Evolutionary conservation across 2,888 invertebrate species (phyloP).

Genomic region (Phaonia tiefii): DNA sequence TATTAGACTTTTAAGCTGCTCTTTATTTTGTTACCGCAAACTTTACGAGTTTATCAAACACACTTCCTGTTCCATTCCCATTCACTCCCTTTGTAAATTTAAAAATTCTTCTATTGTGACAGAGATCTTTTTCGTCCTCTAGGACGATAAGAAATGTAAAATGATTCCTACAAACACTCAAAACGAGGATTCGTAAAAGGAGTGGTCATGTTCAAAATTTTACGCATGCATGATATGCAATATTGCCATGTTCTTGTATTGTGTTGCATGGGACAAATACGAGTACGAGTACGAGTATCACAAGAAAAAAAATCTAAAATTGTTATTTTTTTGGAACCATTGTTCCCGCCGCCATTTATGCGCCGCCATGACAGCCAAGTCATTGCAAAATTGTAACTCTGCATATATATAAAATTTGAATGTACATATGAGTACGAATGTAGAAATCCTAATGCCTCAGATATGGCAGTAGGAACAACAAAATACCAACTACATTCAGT

Average conservation of each 20-base stretch:
- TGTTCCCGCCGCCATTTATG: conserved; percentile 68
- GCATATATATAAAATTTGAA: conserved; percentile 21
- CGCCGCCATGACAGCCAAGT: conserved; percentile 68
- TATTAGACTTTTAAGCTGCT: too few relatives aligned
- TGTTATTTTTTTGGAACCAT: conserved; percentile 54
- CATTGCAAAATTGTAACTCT: conserved; percentile 37
- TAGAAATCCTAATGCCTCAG: conserved; percentile 43
- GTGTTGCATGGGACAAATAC: conserved; percentile 53
- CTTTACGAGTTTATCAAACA: conserved; percentile 31
- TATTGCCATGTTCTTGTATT: conserved; percentile 50
- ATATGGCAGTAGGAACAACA: conserved; percentile 50
- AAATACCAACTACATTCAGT: conserved; percentile 4
- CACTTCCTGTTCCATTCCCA: conserved; percentile 6
- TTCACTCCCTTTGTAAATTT: conserved; percentile 39
- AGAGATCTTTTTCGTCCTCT: conserved; percentile 41
- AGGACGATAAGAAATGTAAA: conserved; percentile 61
- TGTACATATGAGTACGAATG: conserved; percentile 48
- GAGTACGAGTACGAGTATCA: conserved; percentile 36
- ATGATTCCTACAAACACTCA: conserved; percentile 33
- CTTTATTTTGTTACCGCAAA: background rate
- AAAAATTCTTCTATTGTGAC: conserved; percentile 54
- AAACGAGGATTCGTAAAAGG: conserved; percentile 37
- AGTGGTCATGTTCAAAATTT: conserved; percentile 43
- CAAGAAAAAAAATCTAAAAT: conserved; percentile 21
- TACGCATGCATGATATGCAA: conserved; percentile 49